These are phyloP conservation scores for Achlya flavicornis DNA, from an alignment of 2,888 invertebrate species.

Conservation along the genomic window DNA sequence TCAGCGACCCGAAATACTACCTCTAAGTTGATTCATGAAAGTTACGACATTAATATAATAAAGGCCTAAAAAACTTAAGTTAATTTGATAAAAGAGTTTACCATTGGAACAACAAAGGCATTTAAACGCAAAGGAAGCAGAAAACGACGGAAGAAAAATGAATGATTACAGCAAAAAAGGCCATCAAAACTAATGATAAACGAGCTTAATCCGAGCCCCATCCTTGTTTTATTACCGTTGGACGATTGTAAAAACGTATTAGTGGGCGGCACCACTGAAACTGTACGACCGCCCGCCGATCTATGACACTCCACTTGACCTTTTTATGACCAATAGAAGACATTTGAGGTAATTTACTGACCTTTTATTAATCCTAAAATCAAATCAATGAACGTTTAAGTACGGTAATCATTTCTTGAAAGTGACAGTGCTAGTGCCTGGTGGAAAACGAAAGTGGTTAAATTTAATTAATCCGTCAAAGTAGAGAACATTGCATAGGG, in stretches of 20 bases:
- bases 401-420: conserved; percentile 19
- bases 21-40: not conserved
- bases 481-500: too few species aligned
- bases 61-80: conserved; percentile 45
- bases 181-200: conserved; percentile 83
- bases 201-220: conserved; percentile 80
- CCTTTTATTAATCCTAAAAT: conserved; percentile 56
- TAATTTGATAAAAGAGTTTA: conserved; percentile 71
- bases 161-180: conserved; percentile 83
- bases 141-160: conserved; percentile 82
- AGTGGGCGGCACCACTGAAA: conserved; percentile 58
- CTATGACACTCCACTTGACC: conserved; percentile 71
- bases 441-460: too few species aligned
- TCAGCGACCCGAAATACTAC: conserved; percentile 27
- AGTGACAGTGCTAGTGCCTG: conserved; percentile 3
- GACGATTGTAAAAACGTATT: conserved; percentile 83
- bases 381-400: conserved; percentile 38
- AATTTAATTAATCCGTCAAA: too few species aligned
- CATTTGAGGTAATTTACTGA: conserved; percentile 66
- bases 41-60: conserved; percentile 9
- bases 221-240: conserved; percentile 81
- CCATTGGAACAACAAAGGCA: conserved; percentile 67
- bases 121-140: conserved; percentile 79
- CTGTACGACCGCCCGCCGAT: conserved; percentile 48
- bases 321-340: conserved; percentile 69